Evolutionary conservation across 2,797 vertebrate genomes (phyloP).

Genomic region (Thaleichthys pacificus): DNA sequence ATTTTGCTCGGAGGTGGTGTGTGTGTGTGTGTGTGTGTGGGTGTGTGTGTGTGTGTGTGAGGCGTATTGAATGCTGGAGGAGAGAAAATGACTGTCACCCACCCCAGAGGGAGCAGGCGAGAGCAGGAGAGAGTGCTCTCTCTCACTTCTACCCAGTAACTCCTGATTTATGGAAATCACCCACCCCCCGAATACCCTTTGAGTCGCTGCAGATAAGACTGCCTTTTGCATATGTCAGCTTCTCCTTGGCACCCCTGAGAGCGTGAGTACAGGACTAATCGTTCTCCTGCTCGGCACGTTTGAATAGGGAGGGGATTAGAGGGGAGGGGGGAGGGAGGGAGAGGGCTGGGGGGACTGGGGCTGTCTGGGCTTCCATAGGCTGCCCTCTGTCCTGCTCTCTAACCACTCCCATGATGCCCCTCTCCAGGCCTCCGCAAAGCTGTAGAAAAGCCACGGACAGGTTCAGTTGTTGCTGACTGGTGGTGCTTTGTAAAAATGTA

Average conservation of each 20-base stretch:
- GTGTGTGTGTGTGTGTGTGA: not conserved
- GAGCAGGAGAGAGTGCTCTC: not conserved
- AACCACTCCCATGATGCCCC: not conserved
- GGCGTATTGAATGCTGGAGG: not conserved
- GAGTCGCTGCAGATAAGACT: constrained; percentile 9
- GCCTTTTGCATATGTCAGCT: constrained; percentile 19
- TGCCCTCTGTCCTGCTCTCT: not conserved
- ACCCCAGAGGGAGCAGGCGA: not conserved
- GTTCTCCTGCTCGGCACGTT: constrained; percentile 5
- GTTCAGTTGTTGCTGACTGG: not conserved
- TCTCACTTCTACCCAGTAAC: not conserved
- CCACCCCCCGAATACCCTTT: not conserved
- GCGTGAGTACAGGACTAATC: not conserved
- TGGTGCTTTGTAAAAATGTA: too few species aligned
- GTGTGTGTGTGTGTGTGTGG: too few species aligned
- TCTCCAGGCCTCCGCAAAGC: not conserved
- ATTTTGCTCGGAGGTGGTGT: not conserved
- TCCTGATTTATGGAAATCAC: constrained; percentile 18
- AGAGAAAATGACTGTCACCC: not conserved
- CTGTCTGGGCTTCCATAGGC: not conserved
- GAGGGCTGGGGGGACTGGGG: not conserved
- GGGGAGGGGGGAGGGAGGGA: not conserved
- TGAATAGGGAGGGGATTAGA: constrained; percentile 8
- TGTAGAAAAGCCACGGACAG: not conserved
- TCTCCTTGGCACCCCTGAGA: constrained; percentile 9